These are phyloP conservation scores for Lasiurus borealis DNA, from an alignment of 2,113 vertebrate genomes.

Conservation along the genomic window DNA sequence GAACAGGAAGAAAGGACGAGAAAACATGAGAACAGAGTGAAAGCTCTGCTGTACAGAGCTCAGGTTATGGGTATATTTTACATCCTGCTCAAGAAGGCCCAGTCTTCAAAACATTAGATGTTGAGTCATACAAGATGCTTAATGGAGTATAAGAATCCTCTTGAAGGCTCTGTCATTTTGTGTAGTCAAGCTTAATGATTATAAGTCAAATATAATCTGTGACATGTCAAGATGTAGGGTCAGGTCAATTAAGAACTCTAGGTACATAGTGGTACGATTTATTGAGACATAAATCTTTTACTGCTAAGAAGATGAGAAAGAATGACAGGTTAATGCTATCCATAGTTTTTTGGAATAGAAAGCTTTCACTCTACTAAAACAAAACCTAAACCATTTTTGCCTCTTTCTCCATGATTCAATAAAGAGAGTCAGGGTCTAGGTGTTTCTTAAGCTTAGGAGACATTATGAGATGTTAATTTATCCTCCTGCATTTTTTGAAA, in stretches of 20 bases:
- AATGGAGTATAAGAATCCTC: not conserved
- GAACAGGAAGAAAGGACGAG: not conserved
- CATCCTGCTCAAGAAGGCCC: not conserved
- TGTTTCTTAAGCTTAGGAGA: not conserved
- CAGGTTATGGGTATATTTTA: not conserved
- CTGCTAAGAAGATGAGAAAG: not conserved
- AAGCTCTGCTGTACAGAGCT: not conserved
- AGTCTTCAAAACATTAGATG: not conserved
- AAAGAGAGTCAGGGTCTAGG: not conserved
- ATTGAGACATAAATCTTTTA: not conserved
- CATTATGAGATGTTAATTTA: not conserved
- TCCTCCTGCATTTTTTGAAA: not conserved
- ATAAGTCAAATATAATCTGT: not conserved
- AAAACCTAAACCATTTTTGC: not conserved
- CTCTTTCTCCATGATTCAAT: not conserved
- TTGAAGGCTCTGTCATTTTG: conserved; percentile 23
- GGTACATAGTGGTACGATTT: not conserved
- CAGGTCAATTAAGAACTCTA: not conserved
- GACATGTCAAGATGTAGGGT: not conserved
- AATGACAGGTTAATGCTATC: not conserved
- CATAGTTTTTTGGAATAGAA: not conserved
- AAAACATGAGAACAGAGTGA: not conserved
- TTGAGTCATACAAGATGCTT: not conserved
- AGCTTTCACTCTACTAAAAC: not conserved
- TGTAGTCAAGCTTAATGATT: not conserved